Evolutionary conservation across 1,140 invertebrate genomes (phyloP).

Genomic region (Berghia stephanieae): DNA sequence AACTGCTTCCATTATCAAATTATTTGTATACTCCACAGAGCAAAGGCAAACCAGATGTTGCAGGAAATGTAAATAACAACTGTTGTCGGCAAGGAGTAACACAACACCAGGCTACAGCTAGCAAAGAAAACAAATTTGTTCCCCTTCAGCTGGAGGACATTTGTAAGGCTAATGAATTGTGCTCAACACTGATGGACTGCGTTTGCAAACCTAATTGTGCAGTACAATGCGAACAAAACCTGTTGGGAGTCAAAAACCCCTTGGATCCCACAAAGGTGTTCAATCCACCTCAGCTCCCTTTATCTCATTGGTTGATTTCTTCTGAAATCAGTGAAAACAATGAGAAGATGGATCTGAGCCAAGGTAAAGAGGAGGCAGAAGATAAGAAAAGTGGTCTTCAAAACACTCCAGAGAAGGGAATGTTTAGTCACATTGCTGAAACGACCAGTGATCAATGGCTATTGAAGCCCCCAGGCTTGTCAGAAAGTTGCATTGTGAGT

Average conservation of each 20-base stretch:
- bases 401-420: no score
- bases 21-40: no score
- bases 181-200: background rate
- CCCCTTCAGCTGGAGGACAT: constrained; percentile 13
- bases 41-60: no score
- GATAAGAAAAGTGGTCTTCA: no score
- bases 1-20: no score
- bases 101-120: background rate
- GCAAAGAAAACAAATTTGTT: background rate
- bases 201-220: constrained; percentile 1
- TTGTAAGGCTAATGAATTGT: background rate
- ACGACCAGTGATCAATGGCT: background rate
- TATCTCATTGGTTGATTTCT: no score
- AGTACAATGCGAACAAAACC: background rate
- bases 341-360: no score
- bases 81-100: background rate
- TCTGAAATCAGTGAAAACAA: no score
- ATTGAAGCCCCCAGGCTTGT: background rate
- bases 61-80: no score
- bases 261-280: background rate
- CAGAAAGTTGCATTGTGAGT: background rate
- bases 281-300: background rate
- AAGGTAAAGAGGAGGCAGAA: background rate
- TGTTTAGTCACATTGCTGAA: background rate
- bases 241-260: background rate